Base-by-base conservation (phyloP, 2,888 invertebrate genomes). In the Hylaea fasciaria region DNA sequence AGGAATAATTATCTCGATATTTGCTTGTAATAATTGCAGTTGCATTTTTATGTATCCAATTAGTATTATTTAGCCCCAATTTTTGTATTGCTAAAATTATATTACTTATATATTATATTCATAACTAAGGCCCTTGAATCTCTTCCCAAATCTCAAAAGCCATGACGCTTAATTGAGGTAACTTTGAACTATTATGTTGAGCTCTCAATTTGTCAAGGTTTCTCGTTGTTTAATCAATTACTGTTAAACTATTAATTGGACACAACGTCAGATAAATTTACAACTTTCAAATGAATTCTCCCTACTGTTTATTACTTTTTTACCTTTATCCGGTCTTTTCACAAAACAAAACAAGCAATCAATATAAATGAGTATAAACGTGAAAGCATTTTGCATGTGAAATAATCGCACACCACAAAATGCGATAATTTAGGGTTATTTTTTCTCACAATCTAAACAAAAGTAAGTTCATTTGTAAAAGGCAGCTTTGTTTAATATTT, bases 391-490 rank as follows among this genome's bases (percentile, higher is more conserved):
- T 48, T 17, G 13, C 37, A 16, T 50, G 40, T 57, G 62, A 64
- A 57, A 52, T 39, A 49, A 40, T 41, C 9, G 1, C 32, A 32
- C 32, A 32, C 52, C 59, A 16, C 57, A 57, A 62, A 57, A 63
- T 49, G 2, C 49, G 60, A 61, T 81, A 79, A 84, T 83, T 76
- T 71, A 60, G 78, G 80, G 83, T 72, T 79, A 74, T 74, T 79
- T 80, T 81, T 86, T 86, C 84, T 80, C 82, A 86, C 85, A 83
- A 80, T 80, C 74, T 67, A 84, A 83, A 85, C 82, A 85, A 83
- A 82, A 74, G 77, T 74, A 71, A 47, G 63, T 65, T 63, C 65
- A 32, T 37, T 71, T 73, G 61, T 68, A 56, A 60, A 52, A 52
- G 49, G 57, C 66, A 70, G 59, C 68, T 68, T 65, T 65, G 65